phyloP scores from a whole-genome alignment of 2,797 vertebrate genomes.

The Sebastes baramenuke region DNA sequence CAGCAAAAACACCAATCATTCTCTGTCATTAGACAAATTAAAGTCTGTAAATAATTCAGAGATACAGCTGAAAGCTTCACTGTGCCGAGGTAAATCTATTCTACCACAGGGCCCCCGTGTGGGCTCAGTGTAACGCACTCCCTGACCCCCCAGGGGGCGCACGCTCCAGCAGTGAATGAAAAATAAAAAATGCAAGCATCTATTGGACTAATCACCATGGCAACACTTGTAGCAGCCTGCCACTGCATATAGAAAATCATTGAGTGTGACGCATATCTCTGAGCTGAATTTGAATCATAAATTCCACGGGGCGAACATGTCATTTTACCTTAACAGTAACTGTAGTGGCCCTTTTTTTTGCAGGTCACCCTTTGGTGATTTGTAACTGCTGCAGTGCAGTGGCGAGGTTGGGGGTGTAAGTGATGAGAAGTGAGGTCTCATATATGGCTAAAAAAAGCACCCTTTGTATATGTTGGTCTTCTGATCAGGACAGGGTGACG shows the following conservation, averaged over 20 bases:
- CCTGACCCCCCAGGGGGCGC: neutral
- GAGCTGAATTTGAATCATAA: neutral
- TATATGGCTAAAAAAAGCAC: neutral
- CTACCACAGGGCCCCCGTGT: neutral
- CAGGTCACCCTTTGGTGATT: neutral
- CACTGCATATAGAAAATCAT: neutral
- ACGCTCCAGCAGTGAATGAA: neutral
- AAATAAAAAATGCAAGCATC: conserved; percentile 15
- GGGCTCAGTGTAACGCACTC: neutral
- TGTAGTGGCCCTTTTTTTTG: neutral
- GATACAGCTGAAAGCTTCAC: conserved; percentile 3
- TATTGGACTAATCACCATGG: conserved; percentile 12
- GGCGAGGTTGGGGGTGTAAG: neutral
- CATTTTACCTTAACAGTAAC: neutral
- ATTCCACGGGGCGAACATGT: neutral
- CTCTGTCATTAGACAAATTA: conserved; percentile 18
- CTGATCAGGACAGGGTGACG: neutral
- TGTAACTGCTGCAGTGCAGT: conserved; percentile 6
- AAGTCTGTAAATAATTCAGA: conserved; percentile 27
- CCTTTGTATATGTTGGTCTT: neutral
- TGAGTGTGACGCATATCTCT: neutral
- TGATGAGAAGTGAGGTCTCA: neutral
- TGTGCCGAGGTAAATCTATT: conserved; percentile 9
- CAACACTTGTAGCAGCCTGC: neutral
- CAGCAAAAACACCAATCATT: conserved; percentile 9